Evolutionary conservation across 1,140 invertebrate genomes (phyloP).

Genomic region (Bombyx mandarina): DNA sequence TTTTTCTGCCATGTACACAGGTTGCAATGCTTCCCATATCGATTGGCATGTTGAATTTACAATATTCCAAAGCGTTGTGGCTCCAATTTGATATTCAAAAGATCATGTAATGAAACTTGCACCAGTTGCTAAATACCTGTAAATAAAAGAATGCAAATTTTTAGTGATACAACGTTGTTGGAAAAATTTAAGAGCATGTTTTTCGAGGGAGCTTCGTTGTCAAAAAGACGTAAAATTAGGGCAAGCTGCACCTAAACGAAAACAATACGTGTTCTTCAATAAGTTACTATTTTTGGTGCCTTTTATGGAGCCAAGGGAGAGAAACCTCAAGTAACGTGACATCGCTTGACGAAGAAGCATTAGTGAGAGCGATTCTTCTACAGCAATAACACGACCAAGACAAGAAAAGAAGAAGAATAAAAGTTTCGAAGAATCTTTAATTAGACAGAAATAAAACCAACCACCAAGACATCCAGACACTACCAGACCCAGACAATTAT

Average conservation of each 20-base stretch:
- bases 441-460: background rate
- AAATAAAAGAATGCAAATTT: constrained; percentile 23
- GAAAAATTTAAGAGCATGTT: constrained; percentile 12
- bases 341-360: constrained; percentile 6
- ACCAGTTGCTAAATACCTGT: constrained; percentile 17
- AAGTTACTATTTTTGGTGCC: constrained; percentile 12
- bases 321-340: constrained; percentile 4
- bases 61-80: constrained; percentile 14
- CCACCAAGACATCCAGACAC: background rate
- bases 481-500: constrained; percentile 5
- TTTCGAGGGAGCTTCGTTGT: constrained; percentile 9
- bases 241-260: constrained; percentile 11
- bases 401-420: constrained; percentile 5
- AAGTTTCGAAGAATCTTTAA: background rate
- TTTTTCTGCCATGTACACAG: constrained; percentile 12
- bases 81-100: constrained; percentile 15
- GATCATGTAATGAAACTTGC: constrained; percentile 12
- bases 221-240: constrained; percentile 12
- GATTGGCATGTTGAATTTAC: constrained; percentile 12
- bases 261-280: constrained; percentile 10
- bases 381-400: constrained; percentile 4
- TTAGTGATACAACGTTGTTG: constrained; percentile 8
- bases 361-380: constrained; percentile 5
- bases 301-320: constrained; percentile 5
- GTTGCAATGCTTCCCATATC: constrained; percentile 18